Evolutionary conservation across 2,888 invertebrate genomes (phyloP).

Genomic region (Hydrotaea cyrtoneurina): DNA sequence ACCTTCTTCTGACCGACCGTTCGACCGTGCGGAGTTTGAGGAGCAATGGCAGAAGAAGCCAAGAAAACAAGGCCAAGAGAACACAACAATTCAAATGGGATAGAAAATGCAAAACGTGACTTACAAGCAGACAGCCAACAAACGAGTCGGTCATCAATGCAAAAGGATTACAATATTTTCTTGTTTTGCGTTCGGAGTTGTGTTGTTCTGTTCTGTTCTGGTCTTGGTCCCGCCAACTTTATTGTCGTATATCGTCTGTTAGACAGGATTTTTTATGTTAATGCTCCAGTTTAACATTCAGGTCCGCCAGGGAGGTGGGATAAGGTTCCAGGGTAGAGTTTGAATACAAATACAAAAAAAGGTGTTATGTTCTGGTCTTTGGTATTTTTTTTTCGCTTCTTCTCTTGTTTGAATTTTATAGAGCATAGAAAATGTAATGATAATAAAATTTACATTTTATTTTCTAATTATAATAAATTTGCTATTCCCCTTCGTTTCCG

Average conservation of each 20-base stretch:
- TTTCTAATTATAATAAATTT: constrained; percentile 58
- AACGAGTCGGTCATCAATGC: background rate
- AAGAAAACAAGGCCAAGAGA: background rate
- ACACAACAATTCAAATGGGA: background rate
- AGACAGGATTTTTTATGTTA: constrained; percentile 20
- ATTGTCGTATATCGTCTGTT: background rate
- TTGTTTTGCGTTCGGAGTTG: background rate
- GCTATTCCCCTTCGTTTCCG: background rate
- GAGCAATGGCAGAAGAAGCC: background rate
- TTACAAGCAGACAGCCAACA: background rate
- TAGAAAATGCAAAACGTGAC: constrained; percentile 24
- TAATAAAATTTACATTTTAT: constrained; percentile 63
- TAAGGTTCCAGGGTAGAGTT: background rate
- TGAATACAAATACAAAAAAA: background rate
- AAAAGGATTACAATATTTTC: constrained; percentile 22
- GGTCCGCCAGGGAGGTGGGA: background rate
- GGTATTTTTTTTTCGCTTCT: background rate
- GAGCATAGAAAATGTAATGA: constrained; percentile 42
- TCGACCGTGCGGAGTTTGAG: background rate
- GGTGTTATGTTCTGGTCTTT: background rate
- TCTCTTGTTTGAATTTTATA: constrained; percentile 19
- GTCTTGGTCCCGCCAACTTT: background rate
- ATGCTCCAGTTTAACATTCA: background rate
- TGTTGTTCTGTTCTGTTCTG: background rate
- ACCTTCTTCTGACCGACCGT: too few relatives aligned